Evolutionary conservation across 2,888 invertebrate species (phyloP).

Genomic region (Eupithecia abbreviata): DNA sequence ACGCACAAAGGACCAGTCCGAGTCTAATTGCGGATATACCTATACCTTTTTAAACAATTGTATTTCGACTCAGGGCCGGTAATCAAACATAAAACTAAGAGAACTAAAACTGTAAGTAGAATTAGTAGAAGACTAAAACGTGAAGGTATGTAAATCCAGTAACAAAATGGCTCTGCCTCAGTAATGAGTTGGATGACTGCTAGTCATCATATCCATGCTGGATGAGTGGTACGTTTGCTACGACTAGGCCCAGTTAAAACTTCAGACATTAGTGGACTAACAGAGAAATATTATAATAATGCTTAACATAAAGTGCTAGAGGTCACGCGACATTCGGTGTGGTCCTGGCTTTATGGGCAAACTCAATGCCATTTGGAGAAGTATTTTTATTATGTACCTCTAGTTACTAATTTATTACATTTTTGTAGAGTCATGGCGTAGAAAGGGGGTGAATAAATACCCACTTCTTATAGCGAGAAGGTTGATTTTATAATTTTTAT

Average conservation of each 20-base stretch:
- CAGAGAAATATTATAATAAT: conserved; percentile 45
- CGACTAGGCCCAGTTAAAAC: conserved; percentile 25
- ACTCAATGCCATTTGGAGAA: conserved; percentile 15
- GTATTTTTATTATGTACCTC: conserved; percentile 6
- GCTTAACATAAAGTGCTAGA: conserved; percentile 51
- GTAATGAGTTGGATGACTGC: too few species aligned
- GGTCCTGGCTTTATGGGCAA: conserved; percentile 12
- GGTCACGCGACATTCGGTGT: conserved; percentile 56
- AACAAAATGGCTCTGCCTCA: too few species aligned
- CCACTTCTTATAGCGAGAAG: background rate
- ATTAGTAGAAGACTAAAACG: too few species aligned
- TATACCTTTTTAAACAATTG: too few species aligned
- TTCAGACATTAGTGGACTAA: conserved; percentile 40
- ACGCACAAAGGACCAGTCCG: too few species aligned
- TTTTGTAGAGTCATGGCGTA: conserved; percentile 1
- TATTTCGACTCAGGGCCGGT: too few species aligned
- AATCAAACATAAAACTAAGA: too few species aligned
- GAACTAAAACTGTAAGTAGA: too few species aligned
- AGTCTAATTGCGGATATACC: too few species aligned
- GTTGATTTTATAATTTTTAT: background rate
- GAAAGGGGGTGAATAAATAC: conserved; percentile 6
- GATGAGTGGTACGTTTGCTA: background rate
- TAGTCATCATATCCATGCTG: too few species aligned
- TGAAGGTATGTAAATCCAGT: too few species aligned
- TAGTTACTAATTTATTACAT: conserved; percentile 12